Evolutionary conservation across 2,888 invertebrate genomes (phyloP).

Genomic region (Seira musarum): DNA sequence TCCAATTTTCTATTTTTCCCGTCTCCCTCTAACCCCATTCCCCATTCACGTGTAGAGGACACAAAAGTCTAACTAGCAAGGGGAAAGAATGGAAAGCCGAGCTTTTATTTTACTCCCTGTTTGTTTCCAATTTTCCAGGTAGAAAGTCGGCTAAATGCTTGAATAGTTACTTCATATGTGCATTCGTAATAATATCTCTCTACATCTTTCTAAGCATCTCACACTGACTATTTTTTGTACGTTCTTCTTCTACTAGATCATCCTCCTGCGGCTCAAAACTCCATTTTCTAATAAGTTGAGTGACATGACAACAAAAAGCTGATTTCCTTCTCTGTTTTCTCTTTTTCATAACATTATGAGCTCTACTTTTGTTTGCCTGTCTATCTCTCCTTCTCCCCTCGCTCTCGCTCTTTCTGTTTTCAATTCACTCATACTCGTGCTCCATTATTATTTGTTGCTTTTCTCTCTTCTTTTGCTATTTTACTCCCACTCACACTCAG

Average conservation of each 20-base stretch:
- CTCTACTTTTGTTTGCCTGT: neutral
- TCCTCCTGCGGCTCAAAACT: constrained; percentile 14
- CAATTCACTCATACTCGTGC: neutral
- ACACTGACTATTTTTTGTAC: constrained; percentile 27
- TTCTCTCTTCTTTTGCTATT: no score
- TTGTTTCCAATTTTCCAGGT: constrained; percentile 57
- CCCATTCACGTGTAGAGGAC: no score
- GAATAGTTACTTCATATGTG: neutral
- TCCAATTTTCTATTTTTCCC: no score
- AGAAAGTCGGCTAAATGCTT: constrained; percentile 49
- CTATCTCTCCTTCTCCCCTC: neutral
- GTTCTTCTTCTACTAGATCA: neutral
- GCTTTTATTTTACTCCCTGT: neutral
- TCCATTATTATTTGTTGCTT: no score
- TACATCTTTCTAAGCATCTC: constrained; percentile 7
- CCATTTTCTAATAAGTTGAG: constrained; percentile 45
- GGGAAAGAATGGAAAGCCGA: no score
- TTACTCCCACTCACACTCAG: no score
- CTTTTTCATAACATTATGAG: no score
- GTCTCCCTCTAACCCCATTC: no score
- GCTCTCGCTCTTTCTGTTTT: neutral
- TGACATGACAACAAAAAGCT: constrained; percentile 50
- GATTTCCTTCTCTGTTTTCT: constrained; percentile 34
- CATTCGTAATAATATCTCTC: neutral
- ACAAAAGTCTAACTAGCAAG: no score